These are phyloP conservation scores for Lophotriccus pileatus DNA, from an alignment of 2,797 vertebrate genomes.

Conservation along the genomic window DNA sequence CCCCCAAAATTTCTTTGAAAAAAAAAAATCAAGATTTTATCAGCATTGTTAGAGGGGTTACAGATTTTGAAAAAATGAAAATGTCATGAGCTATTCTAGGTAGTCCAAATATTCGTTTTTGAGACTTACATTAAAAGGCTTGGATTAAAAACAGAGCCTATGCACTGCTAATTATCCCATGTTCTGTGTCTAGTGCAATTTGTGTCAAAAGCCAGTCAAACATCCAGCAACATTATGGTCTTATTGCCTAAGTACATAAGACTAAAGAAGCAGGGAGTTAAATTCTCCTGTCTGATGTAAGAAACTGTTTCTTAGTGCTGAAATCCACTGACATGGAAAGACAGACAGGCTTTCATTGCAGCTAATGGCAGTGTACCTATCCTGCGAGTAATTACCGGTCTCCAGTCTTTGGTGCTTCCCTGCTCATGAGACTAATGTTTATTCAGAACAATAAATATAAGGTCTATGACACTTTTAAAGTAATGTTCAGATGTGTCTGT, in stretches of 20 bases:
- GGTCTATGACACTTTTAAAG: constrained; percentile 72
- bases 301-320: neutral
- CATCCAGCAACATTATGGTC: neutral
- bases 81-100: neutral
- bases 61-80: neutral
- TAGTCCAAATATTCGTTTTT: neutral
- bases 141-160: neutral
- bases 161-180: neutral
- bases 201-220: constrained; percentile 29
- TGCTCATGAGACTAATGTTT: constrained; percentile 71
- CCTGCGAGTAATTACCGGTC: constrained; percentile 56
- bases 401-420: constrained; percentile 26
- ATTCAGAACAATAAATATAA: constrained; percentile 73
- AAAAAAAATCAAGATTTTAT: neutral
- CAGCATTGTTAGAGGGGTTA: neutral
- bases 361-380: constrained; percentile 72
- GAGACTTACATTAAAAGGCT: neutral
- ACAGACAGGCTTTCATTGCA: constrained; percentile 36
- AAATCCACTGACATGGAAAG: constrained; percentile 61
- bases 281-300: constrained; percentile 46
- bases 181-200: neutral
- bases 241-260: neutral
- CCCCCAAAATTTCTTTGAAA: neutral
- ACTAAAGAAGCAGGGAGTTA: neutral
- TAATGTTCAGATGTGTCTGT: constrained; percentile 63